A percentile compares a stretch with the other conserved stretches of the same genome.
Conservation (phyloP, 1,140 invertebrate genomes). For the Hermetia illucens region DNA sequence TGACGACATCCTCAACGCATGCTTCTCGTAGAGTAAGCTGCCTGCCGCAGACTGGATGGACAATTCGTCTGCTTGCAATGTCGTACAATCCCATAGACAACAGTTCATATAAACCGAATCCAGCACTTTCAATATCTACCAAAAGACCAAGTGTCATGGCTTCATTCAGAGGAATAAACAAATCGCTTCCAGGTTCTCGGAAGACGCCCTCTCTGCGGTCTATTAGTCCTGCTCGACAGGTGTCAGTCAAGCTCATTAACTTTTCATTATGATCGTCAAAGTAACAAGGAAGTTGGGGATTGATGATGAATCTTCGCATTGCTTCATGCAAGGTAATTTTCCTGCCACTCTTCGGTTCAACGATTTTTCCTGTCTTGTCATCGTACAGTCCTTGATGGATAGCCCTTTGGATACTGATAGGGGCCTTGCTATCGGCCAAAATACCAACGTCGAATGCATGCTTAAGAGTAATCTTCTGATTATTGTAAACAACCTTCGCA, state of each 20-base stretch:
- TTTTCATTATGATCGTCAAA: constrained; percentile 56
- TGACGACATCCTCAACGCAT: constrained; percentile 64
- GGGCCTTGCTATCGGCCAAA: constrained; percentile 62
- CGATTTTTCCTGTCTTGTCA: constrained; percentile 63
- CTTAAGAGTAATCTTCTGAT: constrained; percentile 53
- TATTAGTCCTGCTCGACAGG: constrained; percentile 67
- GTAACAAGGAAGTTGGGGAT: constrained; percentile 64
- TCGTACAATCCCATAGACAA: constrained; percentile 72
- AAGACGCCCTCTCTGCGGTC: constrained; percentile 67
- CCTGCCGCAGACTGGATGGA: constrained; percentile 67
- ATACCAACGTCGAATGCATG: constrained; percentile 70
- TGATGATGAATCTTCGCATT: constrained; percentile 62
- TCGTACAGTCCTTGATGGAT: constrained; percentile 78
- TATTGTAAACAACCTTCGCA: constrained; percentile 49
- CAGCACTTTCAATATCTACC: constrained; percentile 68
- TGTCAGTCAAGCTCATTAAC: constrained; percentile 57
- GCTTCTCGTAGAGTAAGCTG: constrained; percentile 66
- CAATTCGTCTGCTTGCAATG: constrained; percentile 50
- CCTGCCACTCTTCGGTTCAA: constrained; percentile 58
- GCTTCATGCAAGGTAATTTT: constrained; percentile 72
- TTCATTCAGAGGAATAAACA: constrained; percentile 47
- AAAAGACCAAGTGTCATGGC: constrained; percentile 65
- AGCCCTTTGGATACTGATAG: constrained; percentile 71
- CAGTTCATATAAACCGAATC: constrained; percentile 69
- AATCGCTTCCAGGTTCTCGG: constrained; percentile 50